Percentiles rank a stretch among this genome's conserved stretches.
These are phyloP conservation scores for Poecilobothrus nobilitatus DNA, from an alignment of 2,888 invertebrate species.

Conservation along the genomic window DNA sequence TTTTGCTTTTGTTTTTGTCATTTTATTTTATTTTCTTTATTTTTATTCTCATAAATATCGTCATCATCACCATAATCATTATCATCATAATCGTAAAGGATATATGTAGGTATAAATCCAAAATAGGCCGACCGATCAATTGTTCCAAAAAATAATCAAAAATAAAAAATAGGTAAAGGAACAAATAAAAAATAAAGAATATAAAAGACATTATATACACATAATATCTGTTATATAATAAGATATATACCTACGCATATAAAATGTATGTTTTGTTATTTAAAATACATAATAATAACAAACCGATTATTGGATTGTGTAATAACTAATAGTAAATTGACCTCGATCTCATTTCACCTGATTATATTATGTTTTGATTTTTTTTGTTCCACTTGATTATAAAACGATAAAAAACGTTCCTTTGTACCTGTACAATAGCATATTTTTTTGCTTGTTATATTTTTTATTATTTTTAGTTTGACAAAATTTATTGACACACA, in stretches of 20 bases:
- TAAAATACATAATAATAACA: background rate
- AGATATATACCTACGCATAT: no score
- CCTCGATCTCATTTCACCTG: conserved; percentile 1
- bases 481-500: background rate
- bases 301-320: conserved; percentile 1
- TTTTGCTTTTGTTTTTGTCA: background rate
- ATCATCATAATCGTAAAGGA: background rate
- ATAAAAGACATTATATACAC: background rate
- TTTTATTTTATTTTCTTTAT: background rate
- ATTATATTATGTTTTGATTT: background rate
- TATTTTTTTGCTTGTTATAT: background rate
- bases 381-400: background rate
- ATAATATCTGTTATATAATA: no score
- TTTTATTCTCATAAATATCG: background rate
- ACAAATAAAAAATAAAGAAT: background rate
- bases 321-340: background rate
- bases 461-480: background rate
- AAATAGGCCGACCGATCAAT: background rate
- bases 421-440: background rate
- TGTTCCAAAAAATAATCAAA: background rate
- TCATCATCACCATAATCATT: no score
- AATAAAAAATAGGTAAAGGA: no score
- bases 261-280: no score
- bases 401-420: background rate
- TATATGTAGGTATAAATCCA: background rate